Evolutionary conservation across 1,140 invertebrate species (phyloP).

Genomic region (Chlorops oryzae): DNA sequence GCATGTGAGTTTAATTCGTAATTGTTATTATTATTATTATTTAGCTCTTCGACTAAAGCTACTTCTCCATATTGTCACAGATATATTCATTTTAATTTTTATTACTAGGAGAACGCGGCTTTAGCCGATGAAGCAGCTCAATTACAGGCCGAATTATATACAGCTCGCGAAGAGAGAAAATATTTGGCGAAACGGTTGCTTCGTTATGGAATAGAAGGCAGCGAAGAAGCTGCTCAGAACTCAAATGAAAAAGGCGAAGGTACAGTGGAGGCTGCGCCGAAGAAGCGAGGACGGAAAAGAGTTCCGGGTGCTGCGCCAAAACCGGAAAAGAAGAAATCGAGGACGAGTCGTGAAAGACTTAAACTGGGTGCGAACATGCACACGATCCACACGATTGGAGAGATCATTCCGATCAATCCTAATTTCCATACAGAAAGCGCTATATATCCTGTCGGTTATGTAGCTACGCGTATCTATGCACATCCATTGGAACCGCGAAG

Average conservation of each 20-base stretch:
- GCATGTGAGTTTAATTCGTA: slow-evolving; percentile 48
- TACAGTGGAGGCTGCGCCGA: slow-evolving; percentile 2
- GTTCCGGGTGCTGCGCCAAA: slow-evolving; percentile 15
- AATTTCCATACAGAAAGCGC: slow-evolving; percentile 66
- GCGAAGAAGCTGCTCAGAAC: slow-evolving; percentile 5
- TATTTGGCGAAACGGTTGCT: slow-evolving; percentile 61
- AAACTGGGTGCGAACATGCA: slow-evolving; percentile 63
- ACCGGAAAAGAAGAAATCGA: slow-evolving; percentile 18
- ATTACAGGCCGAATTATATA: slow-evolving; percentile 64
- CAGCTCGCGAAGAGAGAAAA: slow-evolving; percentile 65
- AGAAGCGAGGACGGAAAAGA: slow-evolving; percentile 22
- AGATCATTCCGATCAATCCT: slow-evolving; percentile 63
- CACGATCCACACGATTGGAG: slow-evolving; percentile 70
- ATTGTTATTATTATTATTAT: neutral
- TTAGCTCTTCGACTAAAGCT: neutral
- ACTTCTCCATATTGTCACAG: slow-evolving; percentile 1
- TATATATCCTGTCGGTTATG: slow-evolving; percentile 76
- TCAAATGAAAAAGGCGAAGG: neutral
- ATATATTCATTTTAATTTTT: slow-evolving; percentile 10
- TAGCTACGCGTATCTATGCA: slow-evolving; percentile 70
- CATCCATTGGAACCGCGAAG: slow-evolving; percentile 62
- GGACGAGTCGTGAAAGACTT: slow-evolving; percentile 50
- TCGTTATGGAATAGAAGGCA: slow-evolving; percentile 50
- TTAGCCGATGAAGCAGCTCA: slow-evolving; percentile 71
- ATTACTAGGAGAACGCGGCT: slow-evolving; percentile 67